Evolutionary conservation across 2,113 vertebrate genomes (phyloP), one percentile per base, ranked within the genome.

Genomic region (Phoenicopterus ruber): DNA sequence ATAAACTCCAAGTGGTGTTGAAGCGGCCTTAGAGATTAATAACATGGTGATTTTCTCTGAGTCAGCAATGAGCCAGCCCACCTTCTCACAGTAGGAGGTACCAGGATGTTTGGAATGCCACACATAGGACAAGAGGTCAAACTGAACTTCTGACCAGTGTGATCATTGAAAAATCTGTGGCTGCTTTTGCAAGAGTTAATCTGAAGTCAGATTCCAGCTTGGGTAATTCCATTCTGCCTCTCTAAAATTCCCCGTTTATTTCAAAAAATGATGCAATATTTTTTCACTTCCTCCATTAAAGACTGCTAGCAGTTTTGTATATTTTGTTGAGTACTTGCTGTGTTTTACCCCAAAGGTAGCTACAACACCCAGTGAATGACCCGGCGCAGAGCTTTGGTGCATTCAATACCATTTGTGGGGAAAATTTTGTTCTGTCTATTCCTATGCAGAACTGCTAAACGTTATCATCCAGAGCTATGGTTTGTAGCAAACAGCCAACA

Each of bases 171-270:
- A 76, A 50, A 44, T 15, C 17, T 78, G 96, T 74, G 94, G 82
- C 54, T 90, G 84, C 86, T 96, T 96, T 94, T 96, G 91, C 93
- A 97, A 97, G 59, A 87, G 73, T 93, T 90, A 92, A 82, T 42
- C 40, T 74, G 62, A 87, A 96, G 69, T 89, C 72, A 93, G 85
- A 94, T 92, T 78, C 86, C 94, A 82, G 85, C 74, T 40, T 77
- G 93, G 97, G 96, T 96, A 97, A 97, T 97, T 97, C 97, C 97
- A 94, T 74, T 77, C 78, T 88, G 71, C 89, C 93, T 96, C 87
- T 88, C 90, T 92, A 93, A 96, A 97, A 98, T 96, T 97, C 96
- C 97, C 95, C 84, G 2, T 63, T 78, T 92, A 84, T 97, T 96
- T 97, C 83, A 91, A 91, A 95, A 57, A 95, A n/a, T n/a, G 89